Evolutionary conservation across 2,113 vertebrate genomes (phyloP), one percentile per base, ranked within the genome.

Genomic region (Silurus asotus): DNA sequence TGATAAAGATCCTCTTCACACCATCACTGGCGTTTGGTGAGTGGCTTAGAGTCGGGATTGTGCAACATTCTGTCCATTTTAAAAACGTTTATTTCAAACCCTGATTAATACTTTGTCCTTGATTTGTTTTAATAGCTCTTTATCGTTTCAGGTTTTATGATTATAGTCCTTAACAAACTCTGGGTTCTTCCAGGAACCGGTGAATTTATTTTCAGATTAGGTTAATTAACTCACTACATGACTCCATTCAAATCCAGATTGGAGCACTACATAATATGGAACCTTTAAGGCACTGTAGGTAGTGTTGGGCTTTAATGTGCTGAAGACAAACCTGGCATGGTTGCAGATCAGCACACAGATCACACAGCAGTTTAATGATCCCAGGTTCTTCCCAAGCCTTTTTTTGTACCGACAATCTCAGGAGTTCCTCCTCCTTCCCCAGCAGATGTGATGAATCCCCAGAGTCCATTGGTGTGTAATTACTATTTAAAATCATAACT

Each of bases 401-500:
- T 61, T 9, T 79, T 19, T 61, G 37, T 80, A 45, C 77, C 9
- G 56, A 80, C 17, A 45, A 80, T 80, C 58, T 45, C 77, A 80
- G 56, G 56, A 61, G 56, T 45, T 61, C 19, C 77, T 58, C 55
- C 53, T 80, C 56, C 28, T 48, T 48, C 28, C 17, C 8, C 9
- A 58, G 56, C 14, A 20, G 8, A 79, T 58, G 15, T 37, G 10
- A 15, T 76, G 5, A 77, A 6, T 77, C 20, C 20, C 59, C 25
- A 1, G 5, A 23, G 55, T 45, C 28, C 13, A 11, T 1, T 10
- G 28, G 58, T 80, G 56, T 80, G 56, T 80, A 45, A 45, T 80
- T 61, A 45, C 8, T 19, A 80, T 48, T 61, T 59, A 3, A 45
- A 58, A 8, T 7, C 5, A 55, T 55, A 76, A 28, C 15, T 78